Conservation (phyloP, 2,888 invertebrate species). For the Anagyrus pseudococci region DNA sequence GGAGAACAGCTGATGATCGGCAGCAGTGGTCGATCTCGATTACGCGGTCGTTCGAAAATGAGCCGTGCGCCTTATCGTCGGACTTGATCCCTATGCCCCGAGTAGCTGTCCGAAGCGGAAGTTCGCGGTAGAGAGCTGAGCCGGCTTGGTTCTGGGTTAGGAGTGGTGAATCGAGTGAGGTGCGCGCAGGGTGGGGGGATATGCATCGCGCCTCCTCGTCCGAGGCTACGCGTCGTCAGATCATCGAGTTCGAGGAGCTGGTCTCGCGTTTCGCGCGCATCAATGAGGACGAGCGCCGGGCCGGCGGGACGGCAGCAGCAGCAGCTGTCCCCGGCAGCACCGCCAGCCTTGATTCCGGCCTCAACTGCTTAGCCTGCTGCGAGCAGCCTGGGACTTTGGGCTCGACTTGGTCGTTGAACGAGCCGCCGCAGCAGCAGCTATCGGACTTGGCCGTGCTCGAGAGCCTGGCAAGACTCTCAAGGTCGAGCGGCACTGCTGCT, state of each 20-base stretch:
- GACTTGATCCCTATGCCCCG: neutral
- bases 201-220: conserved; percentile 50
- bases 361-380: conserved; percentile 2
- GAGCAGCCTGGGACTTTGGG: neutral
- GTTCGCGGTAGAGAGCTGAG: neutral
- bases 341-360: conserved; percentile 18
- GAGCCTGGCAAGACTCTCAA: conserved; percentile 25
- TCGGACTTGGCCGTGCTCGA: conserved; percentile 20
- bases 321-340: conserved; percentile 34
- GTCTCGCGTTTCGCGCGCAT: conserved; percentile 58
- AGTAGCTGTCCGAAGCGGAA: neutral
- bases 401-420: conserved; percentile 11
- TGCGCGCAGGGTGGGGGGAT: conserved; percentile 31
- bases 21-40: neutral
- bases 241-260: conserved; percentile 60
- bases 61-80: neutral
- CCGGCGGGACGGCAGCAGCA: conserved; percentile 18
- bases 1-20: no score
- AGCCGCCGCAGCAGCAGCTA: conserved; percentile 7
- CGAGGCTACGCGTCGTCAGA: conserved; percentile 54
- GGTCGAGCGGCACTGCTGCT: conserved; percentile 19
- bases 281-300: conserved; percentile 48
- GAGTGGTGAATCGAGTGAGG: neutral
- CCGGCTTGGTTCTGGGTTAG: no score
- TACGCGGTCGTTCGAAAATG: neutral